These are phyloP conservation scores for Cathartes aura DNA, from an alignment of 2,113 vertebrate species.

Conservation along the genomic window DNA sequence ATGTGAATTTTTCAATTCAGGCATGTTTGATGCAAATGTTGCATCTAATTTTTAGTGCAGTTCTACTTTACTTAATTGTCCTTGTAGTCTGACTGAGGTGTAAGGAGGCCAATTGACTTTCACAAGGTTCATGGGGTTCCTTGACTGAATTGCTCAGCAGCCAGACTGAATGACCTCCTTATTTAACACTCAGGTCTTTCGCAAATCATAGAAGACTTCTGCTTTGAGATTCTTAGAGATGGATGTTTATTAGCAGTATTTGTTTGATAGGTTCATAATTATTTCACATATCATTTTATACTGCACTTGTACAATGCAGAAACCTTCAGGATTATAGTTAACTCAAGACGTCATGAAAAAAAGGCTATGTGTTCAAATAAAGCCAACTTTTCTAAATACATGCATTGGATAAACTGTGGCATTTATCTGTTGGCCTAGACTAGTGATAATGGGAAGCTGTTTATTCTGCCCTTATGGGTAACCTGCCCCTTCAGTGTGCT, in stretches of 20 bases:
- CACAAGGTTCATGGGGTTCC: background rate
- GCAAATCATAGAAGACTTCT: background rate
- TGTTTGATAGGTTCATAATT: background rate
- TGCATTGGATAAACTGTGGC: background rate
- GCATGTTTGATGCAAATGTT: background rate
- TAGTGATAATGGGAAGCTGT: background rate
- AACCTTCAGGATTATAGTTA: background rate
- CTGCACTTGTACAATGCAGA: background rate
- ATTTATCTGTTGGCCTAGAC: background rate
- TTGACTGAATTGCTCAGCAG: background rate
- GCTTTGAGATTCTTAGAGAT: background rate
- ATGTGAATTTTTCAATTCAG: background rate
- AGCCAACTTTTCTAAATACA: background rate
- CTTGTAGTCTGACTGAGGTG: background rate
- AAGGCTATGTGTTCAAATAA: background rate
- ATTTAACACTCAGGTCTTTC: background rate
- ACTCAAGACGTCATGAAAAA: background rate
- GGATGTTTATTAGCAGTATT: background rate
- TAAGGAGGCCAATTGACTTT: background rate
- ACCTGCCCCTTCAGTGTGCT: background rate
- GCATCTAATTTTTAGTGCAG: background rate
- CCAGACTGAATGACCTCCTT: background rate
- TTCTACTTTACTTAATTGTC: background rate
- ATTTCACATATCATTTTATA: background rate
- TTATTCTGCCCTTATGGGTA: background rate